These are phyloP conservation scores for Cynopterus brachyotis DNA, from an alignment of 2,113 vertebrate genomes.

Conservation along the genomic window DNA sequence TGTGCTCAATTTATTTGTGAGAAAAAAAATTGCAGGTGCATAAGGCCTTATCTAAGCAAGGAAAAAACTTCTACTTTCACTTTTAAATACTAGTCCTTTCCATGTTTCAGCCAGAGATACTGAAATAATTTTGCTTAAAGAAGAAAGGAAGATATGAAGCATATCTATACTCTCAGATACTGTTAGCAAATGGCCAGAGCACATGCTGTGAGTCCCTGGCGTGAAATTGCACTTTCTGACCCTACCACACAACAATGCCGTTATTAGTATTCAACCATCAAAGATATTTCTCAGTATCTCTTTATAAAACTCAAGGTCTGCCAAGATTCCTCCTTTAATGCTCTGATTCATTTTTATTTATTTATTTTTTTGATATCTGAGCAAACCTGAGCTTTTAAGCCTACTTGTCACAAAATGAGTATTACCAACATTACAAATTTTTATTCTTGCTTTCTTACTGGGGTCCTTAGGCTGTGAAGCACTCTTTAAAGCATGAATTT, in stretches of 20 bases:
- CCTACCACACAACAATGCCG: constrained; percentile 41
- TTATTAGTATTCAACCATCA: constrained; percentile 61
- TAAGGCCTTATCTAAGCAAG: background rate
- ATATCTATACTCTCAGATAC: constrained; percentile 15
- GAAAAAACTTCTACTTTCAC: background rate
- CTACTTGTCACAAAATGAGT: background rate
- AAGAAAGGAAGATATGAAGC: background rate
- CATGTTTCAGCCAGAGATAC: background rate
- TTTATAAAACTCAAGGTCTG: constrained; percentile 18
- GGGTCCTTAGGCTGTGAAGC: background rate
- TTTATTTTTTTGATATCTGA: constrained; percentile 35
- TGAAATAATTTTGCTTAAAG: constrained; percentile 35
- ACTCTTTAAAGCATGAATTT: background rate
- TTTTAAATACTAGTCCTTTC: constrained; percentile 17
- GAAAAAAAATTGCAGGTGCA: background rate
- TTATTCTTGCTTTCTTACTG: constrained; percentile 30
- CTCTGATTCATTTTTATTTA: constrained; percentile 25
- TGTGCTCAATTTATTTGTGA: background rate
- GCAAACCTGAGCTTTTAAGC: constrained; percentile 28
- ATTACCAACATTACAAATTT: constrained; percentile 41
- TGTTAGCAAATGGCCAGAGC: constrained; percentile 56
- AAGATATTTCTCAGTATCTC: constrained; percentile 50
- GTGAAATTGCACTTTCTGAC: constrained; percentile 26
- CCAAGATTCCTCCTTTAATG: constrained; percentile 18
- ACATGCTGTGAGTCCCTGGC: constrained; percentile 42